phyloP scores from a whole-genome alignment of 2,888 invertebrate genomes.

The Eupithecia abbreviata region DNA sequence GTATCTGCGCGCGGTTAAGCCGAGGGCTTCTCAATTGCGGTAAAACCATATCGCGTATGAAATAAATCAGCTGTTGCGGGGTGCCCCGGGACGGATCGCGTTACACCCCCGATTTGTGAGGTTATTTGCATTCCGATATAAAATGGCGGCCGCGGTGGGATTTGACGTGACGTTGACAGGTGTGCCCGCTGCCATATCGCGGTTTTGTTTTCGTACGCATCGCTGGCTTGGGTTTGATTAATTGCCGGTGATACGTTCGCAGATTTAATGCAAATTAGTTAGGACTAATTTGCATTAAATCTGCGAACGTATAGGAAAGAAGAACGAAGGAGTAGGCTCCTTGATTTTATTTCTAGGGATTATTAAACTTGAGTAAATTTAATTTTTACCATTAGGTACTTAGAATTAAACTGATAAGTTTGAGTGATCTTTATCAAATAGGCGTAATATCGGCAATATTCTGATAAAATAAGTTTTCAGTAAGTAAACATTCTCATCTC shows the following conservation, averaged over 20 bases:
- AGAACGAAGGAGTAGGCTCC: neutral
- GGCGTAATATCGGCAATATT: neutral
- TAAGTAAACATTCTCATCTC: constrained; percentile 20
- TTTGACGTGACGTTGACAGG: constrained; percentile 77
- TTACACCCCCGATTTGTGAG: constrained; percentile 77
- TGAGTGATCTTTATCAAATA: neutral
- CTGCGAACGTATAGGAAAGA: too few species aligned
- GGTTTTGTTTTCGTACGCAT: constrained; percentile 60
- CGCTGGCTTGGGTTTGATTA: constrained; percentile 55
- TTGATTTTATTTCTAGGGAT: constrained; percentile 23
- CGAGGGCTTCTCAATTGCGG: constrained; percentile 69
- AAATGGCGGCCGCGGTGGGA: constrained; percentile 72
- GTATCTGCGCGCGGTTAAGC: constrained; percentile 48
- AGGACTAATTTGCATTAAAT: too few species aligned
- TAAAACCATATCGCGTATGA: constrained; percentile 79
- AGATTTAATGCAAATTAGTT: constrained; percentile 39
- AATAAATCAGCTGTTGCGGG: constrained; percentile 77
- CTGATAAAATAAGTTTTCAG: neutral
- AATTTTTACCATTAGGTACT: neutral
- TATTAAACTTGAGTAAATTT: constrained; percentile 4
- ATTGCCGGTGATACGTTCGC: constrained; percentile 46
- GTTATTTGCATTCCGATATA: constrained; percentile 78
- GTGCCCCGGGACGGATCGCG: constrained; percentile 69
- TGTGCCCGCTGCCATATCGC: constrained; percentile 61
- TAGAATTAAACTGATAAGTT: neutral